Evolutionary conservation across 2,797 vertebrate species (phyloP).

Genomic region (Bovichtus diacanthus): DNA sequence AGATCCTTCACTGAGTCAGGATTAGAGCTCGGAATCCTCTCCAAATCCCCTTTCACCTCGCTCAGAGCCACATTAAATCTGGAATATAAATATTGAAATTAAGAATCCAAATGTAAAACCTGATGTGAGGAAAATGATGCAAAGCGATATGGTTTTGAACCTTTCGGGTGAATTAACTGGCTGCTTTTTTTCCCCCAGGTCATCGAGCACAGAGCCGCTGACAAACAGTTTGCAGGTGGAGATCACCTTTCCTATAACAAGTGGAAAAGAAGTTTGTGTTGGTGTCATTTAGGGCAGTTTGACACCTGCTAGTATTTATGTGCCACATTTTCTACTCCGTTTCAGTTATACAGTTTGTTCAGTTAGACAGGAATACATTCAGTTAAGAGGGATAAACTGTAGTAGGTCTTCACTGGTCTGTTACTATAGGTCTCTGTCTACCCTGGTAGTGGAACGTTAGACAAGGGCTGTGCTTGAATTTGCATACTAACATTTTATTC

Average conservation of each 20-base stretch:
- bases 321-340: background rate
- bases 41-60: constrained; percentile 20
- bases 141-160: constrained; percentile 49
- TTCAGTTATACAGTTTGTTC: background rate
- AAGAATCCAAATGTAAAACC: background rate
- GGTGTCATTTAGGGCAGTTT: background rate
- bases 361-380: background rate
- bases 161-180: constrained; percentile 70
- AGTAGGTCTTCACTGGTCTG: background rate
- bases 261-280: background rate
- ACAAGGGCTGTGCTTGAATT: too few species aligned
- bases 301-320: background rate
- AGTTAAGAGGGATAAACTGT: background rate
- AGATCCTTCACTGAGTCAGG: constrained; percentile 65
- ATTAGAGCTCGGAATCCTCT: constrained; percentile 77
- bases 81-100: constrained; percentile 2
- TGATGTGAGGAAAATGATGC: background rate
- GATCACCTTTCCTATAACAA: constrained; percentile 70
- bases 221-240: constrained; percentile 69
- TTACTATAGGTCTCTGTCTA: too few species aligned
- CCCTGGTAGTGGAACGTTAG: background rate
- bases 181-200: constrained; percentile 52
- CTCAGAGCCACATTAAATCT: constrained; percentile 64
- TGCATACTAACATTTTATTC: too few species aligned
- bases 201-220: constrained; percentile 67